Evolutionary conservation across 23 tunicate genomes (phyloP), one percentile per base, ranked within the genome.

Genomic region (Halocynthia roretzi): DNA sequence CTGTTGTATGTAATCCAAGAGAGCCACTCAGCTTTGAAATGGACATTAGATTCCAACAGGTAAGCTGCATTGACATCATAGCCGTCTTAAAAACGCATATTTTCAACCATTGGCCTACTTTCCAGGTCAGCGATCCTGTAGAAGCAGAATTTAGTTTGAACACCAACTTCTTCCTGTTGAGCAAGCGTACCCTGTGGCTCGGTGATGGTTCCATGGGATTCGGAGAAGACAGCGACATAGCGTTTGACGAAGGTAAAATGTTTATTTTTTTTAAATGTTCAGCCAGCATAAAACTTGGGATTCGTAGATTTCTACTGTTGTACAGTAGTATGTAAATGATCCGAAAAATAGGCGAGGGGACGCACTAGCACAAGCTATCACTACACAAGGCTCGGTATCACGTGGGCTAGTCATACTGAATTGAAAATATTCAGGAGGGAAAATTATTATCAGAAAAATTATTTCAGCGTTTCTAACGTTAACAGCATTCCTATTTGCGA

Each of bases 51-150:
- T 88, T 88, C 61, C 99, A 94, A 77, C 99, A 94, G 77, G 98
- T 92, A 10, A 62, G 77, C 76, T 40, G 51, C 19, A 21, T 17
- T 60, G 17, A 60, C 14, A 68, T 31, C 44, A 31, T 31, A 31
- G 44, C 44, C 44, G 44, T 31, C 44, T 31, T 31, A 31, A 31
- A 57, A 58, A 14, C 17, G 15, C 63, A 58, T 58, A 14, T 4
- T 14, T 58, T 58, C 17, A 14, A 58, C 63, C 17, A 58, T 58
- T 58, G 17, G 17, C 56, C 18, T 10, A 50, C 15, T 2, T 61
- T 21, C n/a, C 52, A 92, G 98, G 99, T 94, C 14, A 87, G 95
- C 82, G 99, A 94, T 64, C 99, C 99, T 14, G 99, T 94, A n/a
- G 87, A 96, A 19, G 99, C 88, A 5, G 87, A 94, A 51, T 94